Evolutionary conservation across 2,797 vertebrate species (phyloP).

Genomic region (Squalus acanthias): DNA sequence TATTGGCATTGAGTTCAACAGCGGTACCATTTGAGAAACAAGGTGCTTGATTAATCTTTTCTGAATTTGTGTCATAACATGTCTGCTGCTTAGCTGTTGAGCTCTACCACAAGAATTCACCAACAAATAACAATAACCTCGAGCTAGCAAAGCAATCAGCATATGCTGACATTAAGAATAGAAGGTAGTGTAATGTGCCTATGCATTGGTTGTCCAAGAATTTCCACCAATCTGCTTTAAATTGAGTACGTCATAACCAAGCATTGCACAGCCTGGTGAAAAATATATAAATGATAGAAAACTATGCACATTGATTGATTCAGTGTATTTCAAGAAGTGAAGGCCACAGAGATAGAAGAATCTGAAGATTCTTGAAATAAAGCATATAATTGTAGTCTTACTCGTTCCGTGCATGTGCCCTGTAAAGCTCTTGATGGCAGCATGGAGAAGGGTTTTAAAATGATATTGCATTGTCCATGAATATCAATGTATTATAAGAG

Average conservation of each 20-base stretch:
- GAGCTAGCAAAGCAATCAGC: background rate
- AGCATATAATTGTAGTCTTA: background rate
- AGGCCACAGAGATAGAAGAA: background rate
- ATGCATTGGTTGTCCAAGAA: background rate
- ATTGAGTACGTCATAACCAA: background rate
- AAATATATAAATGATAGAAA: background rate
- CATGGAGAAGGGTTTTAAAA: background rate
- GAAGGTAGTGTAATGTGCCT: background rate
- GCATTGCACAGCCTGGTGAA: background rate
- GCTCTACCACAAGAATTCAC: background rate
- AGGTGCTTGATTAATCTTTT: background rate
- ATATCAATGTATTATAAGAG: background rate
- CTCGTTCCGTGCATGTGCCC: background rate
- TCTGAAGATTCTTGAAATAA: background rate
- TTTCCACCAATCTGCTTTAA: background rate
- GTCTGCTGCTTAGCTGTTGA: background rate
- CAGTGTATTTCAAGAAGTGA: background rate
- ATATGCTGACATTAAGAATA: background rate
- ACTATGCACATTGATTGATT: background rate
- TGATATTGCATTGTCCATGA: background rate
- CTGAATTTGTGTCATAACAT: background rate
- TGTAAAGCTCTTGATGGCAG: constrained; percentile 21
- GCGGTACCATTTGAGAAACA: background rate
- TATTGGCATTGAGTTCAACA: background rate
- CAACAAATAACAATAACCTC: background rate